These are phyloP conservation scores for Limosa lapponica DNA, from an alignment of 2,797 vertebrate genomes.

Conservation along the genomic window DNA sequence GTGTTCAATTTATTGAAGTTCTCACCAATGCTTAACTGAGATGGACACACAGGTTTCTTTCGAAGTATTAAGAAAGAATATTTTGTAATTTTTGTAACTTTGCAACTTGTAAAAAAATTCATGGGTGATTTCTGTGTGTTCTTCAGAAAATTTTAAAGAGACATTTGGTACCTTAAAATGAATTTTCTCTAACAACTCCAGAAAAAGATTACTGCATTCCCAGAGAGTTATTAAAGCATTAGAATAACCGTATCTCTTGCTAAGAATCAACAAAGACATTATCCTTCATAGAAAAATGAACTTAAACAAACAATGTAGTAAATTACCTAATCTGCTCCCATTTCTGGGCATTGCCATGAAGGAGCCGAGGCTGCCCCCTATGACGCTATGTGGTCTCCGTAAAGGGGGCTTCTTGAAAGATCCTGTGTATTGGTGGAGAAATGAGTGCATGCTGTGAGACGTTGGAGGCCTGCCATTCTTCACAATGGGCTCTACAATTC, in stretches of 20 bases:
- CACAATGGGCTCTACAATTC: conserved; percentile 93
- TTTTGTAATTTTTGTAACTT: not conserved
- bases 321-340: conserved; percentile 95
- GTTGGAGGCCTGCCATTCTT: conserved; percentile 97
- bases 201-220: not conserved
- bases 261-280: not conserved
- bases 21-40: not conserved
- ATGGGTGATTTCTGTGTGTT: not conserved
- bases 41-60: not conserved
- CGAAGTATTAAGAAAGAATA: not conserved
- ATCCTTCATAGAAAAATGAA: not conserved
- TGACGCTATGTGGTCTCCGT: conserved; percentile 96
- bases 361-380: conserved; percentile 94
- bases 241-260: not conserved
- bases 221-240: not conserved
- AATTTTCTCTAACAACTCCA: not conserved
- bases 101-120: not conserved
- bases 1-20: not conserved
- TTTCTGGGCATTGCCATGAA: conserved; percentile 99
- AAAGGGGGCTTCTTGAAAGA: conserved; percentile 98
- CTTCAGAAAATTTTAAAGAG: not conserved
- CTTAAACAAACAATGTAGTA: not conserved
- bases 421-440: conserved; percentile 98
- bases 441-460: conserved; percentile 99
- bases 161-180: not conserved